These are phyloP conservation scores for Drosophila flavopinicola DNA, from an alignment of 2,888 invertebrate genomes.

Conservation along the genomic window DNA sequence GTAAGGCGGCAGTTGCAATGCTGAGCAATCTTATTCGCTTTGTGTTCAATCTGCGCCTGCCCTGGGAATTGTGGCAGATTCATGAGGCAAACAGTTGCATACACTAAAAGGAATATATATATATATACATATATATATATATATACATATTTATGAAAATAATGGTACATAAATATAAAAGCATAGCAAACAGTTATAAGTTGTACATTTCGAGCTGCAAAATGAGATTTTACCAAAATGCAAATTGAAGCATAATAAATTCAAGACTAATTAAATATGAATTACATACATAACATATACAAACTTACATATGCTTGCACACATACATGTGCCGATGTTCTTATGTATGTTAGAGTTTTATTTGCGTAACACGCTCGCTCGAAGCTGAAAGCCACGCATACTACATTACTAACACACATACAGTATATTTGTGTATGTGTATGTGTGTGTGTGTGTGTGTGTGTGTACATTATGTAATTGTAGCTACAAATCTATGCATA, in stretches of 20 bases:
- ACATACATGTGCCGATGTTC: slow-evolving; percentile 18
- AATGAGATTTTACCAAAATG: slow-evolving; percentile 64
- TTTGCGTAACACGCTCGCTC: slow-evolving; percentile 29
- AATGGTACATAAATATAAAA: slow-evolving; percentile 26
- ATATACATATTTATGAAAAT: slow-evolving; percentile 22
- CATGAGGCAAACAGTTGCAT: slow-evolving; percentile 34
- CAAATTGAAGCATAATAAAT: slow-evolving; percentile 59
- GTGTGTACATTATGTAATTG: slow-evolving; percentile 56
- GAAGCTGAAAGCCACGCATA: slow-evolving; percentile 27
- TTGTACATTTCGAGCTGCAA: slow-evolving; percentile 61
- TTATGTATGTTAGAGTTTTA: slow-evolving; percentile 9
- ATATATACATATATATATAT: slow-evolving; percentile 15
- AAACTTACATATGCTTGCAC: slow-evolving; percentile 12
- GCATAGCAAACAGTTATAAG: slow-evolving; percentile 61
- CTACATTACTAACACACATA: slow-evolving; percentile 27
- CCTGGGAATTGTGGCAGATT: slow-evolving; percentile 19
- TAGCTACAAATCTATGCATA: slow-evolving; percentile 57
- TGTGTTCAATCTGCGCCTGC: slow-evolving; percentile 23
- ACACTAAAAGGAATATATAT: slow-evolving; percentile 18
- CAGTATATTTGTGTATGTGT: too few species aligned
- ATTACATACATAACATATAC: slow-evolving; percentile 31
- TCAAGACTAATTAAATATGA: slow-evolving; percentile 71
- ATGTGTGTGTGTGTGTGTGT: slow-evolving; percentile 25
- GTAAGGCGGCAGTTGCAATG: slow-evolving; percentile 19
- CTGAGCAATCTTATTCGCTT: slow-evolving; percentile 30